Percentiles rank a stretch among this genome's conserved stretches.
These are phyloP conservation scores for Scatophagus argus DNA, from an alignment of 2,113 vertebrate species.

Conservation along the genomic window DNA sequence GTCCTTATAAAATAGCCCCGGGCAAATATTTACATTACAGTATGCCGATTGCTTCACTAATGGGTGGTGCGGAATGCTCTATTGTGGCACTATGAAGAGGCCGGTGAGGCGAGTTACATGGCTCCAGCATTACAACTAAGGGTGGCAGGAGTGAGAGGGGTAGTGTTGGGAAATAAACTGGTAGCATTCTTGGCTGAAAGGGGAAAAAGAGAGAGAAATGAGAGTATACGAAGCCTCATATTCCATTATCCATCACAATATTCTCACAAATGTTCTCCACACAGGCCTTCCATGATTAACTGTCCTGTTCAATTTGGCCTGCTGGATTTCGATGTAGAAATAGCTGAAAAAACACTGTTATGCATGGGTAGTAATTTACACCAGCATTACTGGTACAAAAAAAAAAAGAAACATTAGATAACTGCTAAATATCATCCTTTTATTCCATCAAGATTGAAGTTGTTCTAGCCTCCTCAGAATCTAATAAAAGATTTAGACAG, in stretches of 20 bases:
- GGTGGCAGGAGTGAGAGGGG: slow-evolving; percentile 46
- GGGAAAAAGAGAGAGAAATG: slow-evolving; percentile 19
- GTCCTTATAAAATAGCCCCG: slow-evolving; percentile 32
- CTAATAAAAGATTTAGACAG: slow-evolving; percentile 67
- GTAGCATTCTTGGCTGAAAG: slow-evolving; percentile 44
- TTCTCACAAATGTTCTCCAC: slow-evolving; percentile 39
- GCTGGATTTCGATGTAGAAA: slow-evolving; percentile 54
- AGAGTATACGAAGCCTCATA: slow-evolving; percentile 55
- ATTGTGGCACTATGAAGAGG: slow-evolving; percentile 28
- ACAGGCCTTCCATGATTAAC: slow-evolving; percentile 56
- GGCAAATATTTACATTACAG: slow-evolving; percentile 71
- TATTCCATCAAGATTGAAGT: slow-evolving; percentile 35
- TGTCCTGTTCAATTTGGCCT: slow-evolving; percentile 49
- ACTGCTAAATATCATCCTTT: slow-evolving; percentile 53
- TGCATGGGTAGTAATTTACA: slow-evolving; percentile 54
- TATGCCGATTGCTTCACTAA: slow-evolving; percentile 62
- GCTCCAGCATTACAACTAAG: slow-evolving; percentile 58
- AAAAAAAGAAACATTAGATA: slow-evolving; percentile 16
- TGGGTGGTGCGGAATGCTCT: slow-evolving; percentile 18
- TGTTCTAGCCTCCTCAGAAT: slow-evolving; percentile 42
- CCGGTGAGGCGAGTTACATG: slow-evolving; percentile 26
- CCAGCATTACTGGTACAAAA: slow-evolving; percentile 9
- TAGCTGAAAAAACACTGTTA: slow-evolving; percentile 21
- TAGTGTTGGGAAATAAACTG: slow-evolving; percentile 50
- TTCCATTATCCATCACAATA: slow-evolving; percentile 54